These are phyloP conservation scores for Brachypteracias leptosomus DNA, from an alignment of 2,113 vertebrate species.

Conservation along the genomic window DNA sequence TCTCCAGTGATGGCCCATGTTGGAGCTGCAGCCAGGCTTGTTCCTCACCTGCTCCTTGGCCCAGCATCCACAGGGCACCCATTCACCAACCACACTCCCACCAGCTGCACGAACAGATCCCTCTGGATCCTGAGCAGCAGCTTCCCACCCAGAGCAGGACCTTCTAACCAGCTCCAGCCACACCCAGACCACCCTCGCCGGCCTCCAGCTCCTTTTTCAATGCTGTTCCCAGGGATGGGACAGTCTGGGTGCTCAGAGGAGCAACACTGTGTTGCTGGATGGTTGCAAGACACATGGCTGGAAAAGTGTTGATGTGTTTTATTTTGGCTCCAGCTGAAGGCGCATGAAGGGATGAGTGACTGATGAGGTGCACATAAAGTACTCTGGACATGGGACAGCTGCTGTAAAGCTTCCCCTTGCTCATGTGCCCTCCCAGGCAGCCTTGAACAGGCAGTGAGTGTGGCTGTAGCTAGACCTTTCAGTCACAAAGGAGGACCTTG, in stretches of 20 bases:
- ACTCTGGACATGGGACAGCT: background rate
- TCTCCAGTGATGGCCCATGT: accelerated
- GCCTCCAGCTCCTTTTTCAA: background rate
- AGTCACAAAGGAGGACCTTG: background rate
- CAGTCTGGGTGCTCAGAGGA: background rate
- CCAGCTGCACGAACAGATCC: accelerated
- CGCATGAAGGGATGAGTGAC: accelerated
- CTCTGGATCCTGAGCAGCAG: accelerated
- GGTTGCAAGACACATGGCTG: accelerated
- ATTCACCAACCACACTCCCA: background rate
- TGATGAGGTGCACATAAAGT: background rate
- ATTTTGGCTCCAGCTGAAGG: background rate
- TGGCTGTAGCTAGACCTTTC: background rate
- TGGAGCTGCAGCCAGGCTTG: background rate
- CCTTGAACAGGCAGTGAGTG: background rate
- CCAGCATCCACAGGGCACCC: accelerated
- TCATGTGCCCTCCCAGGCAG: accelerated
- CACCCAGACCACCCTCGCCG: accelerated
- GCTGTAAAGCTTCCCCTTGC: background rate
- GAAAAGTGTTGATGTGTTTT: background rate
- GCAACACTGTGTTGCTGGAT: accelerated
- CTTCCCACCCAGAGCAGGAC: background rate
- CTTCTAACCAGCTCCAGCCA: accelerated
- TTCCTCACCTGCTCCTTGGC: background rate
- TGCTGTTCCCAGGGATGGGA: background rate